Conservation (phyloP, 2,888 invertebrate genomes). For the Ochlodes sylvanus region DNA sequence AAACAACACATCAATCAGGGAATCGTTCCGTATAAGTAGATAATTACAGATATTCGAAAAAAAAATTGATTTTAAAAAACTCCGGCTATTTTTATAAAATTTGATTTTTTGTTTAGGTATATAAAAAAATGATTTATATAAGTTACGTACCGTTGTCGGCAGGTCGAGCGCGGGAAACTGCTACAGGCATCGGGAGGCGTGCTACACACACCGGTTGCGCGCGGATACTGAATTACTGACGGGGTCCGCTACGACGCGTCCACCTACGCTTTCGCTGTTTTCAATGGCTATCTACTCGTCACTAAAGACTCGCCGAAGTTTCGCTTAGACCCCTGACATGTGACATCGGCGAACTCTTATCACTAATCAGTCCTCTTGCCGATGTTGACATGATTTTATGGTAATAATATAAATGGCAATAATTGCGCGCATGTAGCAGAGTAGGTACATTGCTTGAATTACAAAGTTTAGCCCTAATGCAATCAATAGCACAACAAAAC, state of each 20-base stretch:
- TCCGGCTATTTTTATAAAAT: no score
- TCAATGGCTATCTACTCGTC: slow-evolving; percentile 5
- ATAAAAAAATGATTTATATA: no score
- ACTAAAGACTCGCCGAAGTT: slow-evolving; percentile 18
- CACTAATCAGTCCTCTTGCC: slow-evolving; percentile 7
- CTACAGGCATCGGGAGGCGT: slow-evolving; percentile 59
- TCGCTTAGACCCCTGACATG: slow-evolving; percentile 23
- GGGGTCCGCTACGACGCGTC: slow-evolving; percentile 49
- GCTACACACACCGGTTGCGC: slow-evolving; percentile 65
- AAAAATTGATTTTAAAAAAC: no score
- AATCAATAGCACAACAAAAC: no score
- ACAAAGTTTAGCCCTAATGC: no score
- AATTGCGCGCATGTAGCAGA: no score
- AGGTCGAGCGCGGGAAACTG: slow-evolving; percentile 48
- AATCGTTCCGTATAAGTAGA: neutral
- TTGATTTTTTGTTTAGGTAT: no score
- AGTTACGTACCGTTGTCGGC: slow-evolving; percentile 63
- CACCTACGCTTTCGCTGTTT: slow-evolving; percentile 6
- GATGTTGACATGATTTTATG: neutral
- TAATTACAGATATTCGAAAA: no score
- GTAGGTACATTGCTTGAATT: no score
- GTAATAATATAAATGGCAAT: no score
- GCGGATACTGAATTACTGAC: slow-evolving; percentile 65
- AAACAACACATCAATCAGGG: slow-evolving; percentile 1
- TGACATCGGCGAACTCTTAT: slow-evolving; percentile 42